Percentiles rank a stretch among this genome's conserved stretches.
Conservation (phyloP, 2,797 vertebrate species). For the Sciurus carolinensis region DNA sequence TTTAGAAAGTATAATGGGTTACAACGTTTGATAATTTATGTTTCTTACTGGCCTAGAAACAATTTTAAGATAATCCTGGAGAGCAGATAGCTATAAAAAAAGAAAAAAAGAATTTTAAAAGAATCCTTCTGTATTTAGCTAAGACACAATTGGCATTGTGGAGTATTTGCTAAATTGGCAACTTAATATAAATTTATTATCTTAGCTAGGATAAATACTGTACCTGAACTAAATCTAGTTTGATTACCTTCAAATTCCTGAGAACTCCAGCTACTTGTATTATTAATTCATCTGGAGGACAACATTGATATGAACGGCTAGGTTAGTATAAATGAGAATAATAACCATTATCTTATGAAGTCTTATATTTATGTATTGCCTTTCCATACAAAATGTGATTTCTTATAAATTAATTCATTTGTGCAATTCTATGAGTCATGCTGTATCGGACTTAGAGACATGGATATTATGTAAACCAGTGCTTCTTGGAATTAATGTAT, state of each 20-base stretch:
- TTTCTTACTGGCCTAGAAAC: conserved; percentile 28
- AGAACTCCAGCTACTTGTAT: background rate
- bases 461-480: background rate
- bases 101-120: background rate
- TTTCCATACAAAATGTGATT: conserved; percentile 29
- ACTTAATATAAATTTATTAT: conserved; percentile 46
- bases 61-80: conserved; percentile 9
- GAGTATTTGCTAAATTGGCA: conserved; percentile 27
- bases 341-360: background rate
- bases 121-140: background rate
- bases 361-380: background rate
- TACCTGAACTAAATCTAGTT: conserved; percentile 7
- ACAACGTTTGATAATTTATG: background rate
- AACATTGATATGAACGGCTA: background rate
- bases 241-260: conserved; percentile 19
- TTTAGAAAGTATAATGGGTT: background rate
- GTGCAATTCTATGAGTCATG: background rate
- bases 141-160: background rate
- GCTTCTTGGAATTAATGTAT: background rate
- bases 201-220: background rate
- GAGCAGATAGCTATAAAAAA: background rate
- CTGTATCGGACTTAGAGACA: background rate
- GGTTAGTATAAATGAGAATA: background rate
- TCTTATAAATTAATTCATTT: conserved; percentile 24
- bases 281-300: background rate